Evolutionary conservation across 2,113 vertebrate species (phyloP).

Genomic region (Pristiophorus japonicus): DNA sequence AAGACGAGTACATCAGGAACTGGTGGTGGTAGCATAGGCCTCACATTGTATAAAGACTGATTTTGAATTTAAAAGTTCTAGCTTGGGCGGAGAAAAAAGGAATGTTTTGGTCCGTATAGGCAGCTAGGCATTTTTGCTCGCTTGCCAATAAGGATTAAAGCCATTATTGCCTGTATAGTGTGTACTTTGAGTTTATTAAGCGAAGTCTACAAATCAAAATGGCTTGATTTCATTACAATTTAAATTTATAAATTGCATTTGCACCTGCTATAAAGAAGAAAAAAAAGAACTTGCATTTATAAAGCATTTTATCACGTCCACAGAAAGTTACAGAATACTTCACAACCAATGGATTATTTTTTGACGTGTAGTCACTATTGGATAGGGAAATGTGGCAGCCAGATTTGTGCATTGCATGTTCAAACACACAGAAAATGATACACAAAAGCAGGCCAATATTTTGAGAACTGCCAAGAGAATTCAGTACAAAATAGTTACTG

Average conservation of each 20-base stretch:
- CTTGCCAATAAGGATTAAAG: not conserved
- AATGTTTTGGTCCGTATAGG: not conserved
- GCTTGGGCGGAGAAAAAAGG: not conserved
- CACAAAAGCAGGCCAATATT: not conserved
- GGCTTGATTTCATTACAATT: too few relatives aligned
- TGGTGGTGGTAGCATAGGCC: not conserved
- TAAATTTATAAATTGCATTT: not conserved
- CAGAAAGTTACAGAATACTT: not conserved
- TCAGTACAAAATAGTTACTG: too few relatives aligned
- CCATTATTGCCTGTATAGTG: not conserved
- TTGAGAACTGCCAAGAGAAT: not conserved
- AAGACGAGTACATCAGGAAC: not conserved
- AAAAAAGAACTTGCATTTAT: not conserved
- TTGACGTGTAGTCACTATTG: not conserved
- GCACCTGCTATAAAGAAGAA: not conserved
- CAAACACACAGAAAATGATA: too few relatives aligned
- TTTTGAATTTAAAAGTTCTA: not conserved
- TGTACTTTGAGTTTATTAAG: not conserved
- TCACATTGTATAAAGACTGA: not conserved
- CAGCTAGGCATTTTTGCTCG: not conserved
- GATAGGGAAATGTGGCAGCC: not conserved
- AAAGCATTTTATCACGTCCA: not conserved
- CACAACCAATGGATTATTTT: not conserved
- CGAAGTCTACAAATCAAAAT: not conserved
- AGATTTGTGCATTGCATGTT: too few relatives aligned